Evolutionary conservation across 2,113 vertebrate species (phyloP).

Genomic region (Sinocyclocheilus rhinocerous): DNA sequence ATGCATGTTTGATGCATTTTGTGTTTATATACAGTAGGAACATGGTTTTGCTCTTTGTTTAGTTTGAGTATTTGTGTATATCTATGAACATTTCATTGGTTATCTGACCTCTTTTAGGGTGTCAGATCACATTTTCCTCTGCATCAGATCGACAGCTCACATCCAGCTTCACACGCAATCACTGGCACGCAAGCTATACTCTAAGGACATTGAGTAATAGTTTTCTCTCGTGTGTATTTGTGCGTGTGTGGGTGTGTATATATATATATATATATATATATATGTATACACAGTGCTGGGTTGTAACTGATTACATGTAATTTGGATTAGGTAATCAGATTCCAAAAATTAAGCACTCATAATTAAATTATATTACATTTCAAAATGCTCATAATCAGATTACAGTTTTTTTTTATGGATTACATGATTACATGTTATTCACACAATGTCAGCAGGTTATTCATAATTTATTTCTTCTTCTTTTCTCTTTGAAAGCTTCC

Average conservation of each 20-base stretch:
- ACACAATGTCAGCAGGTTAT: too few relatives aligned
- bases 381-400: too few relatives aligned
- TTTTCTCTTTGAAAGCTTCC: too few relatives aligned
- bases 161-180: conserved; percentile 39
- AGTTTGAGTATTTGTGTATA: conserved; percentile 1
- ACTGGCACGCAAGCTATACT: conserved; percentile 35
- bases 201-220: conserved; percentile 9
- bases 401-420: too few relatives aligned
- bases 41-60: not conserved
- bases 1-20: not conserved
- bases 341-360: too few relatives aligned
- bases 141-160: conserved; percentile 32
- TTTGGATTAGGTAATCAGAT: too few relatives aligned
- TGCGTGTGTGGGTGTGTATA: not conserved
- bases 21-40: not conserved
- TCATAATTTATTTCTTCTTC: too few relatives aligned
- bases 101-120: conserved; percentile 3
- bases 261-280: not conserved
- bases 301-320: too few relatives aligned
- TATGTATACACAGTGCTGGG: not conserved
- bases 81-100: not conserved
- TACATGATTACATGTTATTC: too few relatives aligned
- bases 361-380: too few relatives aligned
- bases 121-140: conserved; percentile 15
- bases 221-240: not conserved